phyloP scores from a whole-genome alignment of 2,797 vertebrate genomes.

The Philypnodon macrostomus region DNA sequence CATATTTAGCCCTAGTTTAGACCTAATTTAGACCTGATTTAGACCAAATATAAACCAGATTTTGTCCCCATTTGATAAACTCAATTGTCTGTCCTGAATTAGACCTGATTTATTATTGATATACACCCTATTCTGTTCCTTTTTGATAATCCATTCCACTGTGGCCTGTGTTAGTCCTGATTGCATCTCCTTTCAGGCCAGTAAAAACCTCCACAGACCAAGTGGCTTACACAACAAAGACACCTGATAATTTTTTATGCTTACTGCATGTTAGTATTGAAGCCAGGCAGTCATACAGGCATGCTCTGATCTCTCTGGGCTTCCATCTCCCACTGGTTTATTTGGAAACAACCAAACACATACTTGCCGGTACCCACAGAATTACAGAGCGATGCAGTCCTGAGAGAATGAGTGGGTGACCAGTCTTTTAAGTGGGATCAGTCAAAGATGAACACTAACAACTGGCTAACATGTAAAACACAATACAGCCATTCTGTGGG shows the following conservation, averaged over 20 bases:
- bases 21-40: too few relatives aligned
- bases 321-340: conserved; percentile 15
- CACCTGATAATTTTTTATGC: conserved; percentile 36
- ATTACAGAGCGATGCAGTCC: background rate
- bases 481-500: background rate
- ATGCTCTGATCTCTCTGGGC: conserved; percentile 28
- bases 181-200: too few relatives aligned
- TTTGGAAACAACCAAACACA: background rate
- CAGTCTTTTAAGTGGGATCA: background rate
- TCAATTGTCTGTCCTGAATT: too few relatives aligned
- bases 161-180: too few relatives aligned
- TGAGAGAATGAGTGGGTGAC: background rate
- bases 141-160: too few relatives aligned
- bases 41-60: too few relatives aligned
- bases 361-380: background rate
- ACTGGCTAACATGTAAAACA: background rate
- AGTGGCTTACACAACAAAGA: conserved; percentile 31
- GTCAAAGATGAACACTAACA: background rate
- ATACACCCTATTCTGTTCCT: conserved; percentile 16
- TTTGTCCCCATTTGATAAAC: too few relatives aligned
- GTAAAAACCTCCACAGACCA: too few relatives aligned
- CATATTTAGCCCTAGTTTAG: too few relatives aligned
- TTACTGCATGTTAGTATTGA: conserved; percentile 21
- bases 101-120: too few relatives aligned
- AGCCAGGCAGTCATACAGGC: conserved; percentile 4